Evolutionary conservation across 1,140 invertebrate species (phyloP), one percentile per base, ranked within the genome.

Genomic region (Formica exsecta): DNA sequence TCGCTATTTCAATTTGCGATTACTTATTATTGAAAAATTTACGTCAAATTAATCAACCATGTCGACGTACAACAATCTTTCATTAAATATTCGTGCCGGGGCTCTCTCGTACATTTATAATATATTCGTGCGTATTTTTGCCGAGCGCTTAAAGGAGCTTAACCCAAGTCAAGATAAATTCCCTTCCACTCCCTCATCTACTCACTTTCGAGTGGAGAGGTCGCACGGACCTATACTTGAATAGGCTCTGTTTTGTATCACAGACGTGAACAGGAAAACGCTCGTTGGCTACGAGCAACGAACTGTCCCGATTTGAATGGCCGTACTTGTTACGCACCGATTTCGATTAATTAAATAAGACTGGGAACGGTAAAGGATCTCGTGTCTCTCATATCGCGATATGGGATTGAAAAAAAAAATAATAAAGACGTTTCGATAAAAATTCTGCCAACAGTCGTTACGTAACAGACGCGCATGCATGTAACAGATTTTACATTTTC

Each of bases 191-290:
- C 41, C 19, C 13, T 61, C 79, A 64, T 19, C 32, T 41, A 38
- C n/a, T 22, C 51, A 4, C n/a, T 61, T 83, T 29, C 68, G n/a
- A 73, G 68, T 73, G 29, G 25, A 51, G 41, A 7, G 11, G 61
- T 54, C 66, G 38, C 25, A 38, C 16, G 51, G 65, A 70, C 61
- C 51, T 19, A 36, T 44, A 44, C 44, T 73, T 13, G 79, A 38
- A 44, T 81, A 61, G 57, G 48, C 38, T 61, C 86, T 68, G 87
- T 86, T 88, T 86, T 73, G 44, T 68, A n/a, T 86, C 68, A 80
- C 57, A 73, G 32, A 54, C 32, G 36, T 13, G 41, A n/a, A 36
- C 74, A 59, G 66, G 83, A 71, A 77, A 74, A 76, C 11, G 38
- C 51, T 80, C 44, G 62, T 81, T 62, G 66, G 73, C 59, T 19